Conservation (phyloP, 2,888 invertebrate species). For the Polydrusus cervinus region DNA sequence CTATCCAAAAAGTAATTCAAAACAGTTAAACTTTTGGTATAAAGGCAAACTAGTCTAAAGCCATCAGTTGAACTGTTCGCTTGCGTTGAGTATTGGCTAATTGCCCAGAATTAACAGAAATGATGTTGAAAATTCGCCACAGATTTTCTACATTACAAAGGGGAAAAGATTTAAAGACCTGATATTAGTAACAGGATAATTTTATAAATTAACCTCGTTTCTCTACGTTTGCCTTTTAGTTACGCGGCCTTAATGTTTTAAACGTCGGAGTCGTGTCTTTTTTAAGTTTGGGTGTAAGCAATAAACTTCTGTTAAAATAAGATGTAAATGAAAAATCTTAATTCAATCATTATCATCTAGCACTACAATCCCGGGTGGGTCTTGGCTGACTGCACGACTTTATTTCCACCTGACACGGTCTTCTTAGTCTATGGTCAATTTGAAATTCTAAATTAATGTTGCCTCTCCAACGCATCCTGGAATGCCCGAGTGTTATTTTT, state of each 20-base stretch:
- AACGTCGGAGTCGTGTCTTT: background rate
- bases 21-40: constrained; percentile 50
- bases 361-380: no score
- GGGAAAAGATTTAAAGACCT: constrained; percentile 27
- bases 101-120: constrained; percentile 50
- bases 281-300: no score
- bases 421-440: no score
- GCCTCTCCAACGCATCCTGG: no score
- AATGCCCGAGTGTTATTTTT: no score
- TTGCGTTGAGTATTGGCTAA: constrained; percentile 42
- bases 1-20: constrained; percentile 40
- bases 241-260: background rate
- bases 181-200: constrained; percentile 7
- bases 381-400: no score
- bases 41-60: constrained; percentile 48
- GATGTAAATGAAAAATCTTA: no score
- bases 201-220: constrained; percentile 6
- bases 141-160: constrained; percentile 42
- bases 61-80: constrained; percentile 35
- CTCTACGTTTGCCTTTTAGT: background rate
- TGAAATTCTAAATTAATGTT: no score
- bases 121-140: constrained; percentile 39
- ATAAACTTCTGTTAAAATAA: no score
- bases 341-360: no score
- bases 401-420: no score